phyloP scores from a whole-genome alignment of 2,113 vertebrate genomes.

The Spermophilus dauricus region DNA sequence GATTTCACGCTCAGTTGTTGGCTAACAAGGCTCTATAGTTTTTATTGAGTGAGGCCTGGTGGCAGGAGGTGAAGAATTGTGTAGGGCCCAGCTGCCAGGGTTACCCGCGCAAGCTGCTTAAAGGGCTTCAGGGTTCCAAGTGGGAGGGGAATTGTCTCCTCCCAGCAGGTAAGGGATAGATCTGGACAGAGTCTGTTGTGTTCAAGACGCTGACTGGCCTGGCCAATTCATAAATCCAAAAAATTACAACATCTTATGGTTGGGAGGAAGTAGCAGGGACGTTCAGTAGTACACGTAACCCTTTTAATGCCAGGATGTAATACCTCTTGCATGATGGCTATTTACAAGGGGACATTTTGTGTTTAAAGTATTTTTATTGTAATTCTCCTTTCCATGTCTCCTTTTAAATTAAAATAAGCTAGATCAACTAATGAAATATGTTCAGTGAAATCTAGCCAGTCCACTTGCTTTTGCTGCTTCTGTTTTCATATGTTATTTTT shows the following conservation, averaged over 20 bases:
- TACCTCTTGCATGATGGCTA: not conserved
- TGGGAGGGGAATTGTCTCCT: conserved; percentile 88
- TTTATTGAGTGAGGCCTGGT: conserved; percentile 87
- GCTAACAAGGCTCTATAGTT: conserved; percentile 89
- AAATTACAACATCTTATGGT: conserved; percentile 85
- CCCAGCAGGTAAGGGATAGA: conserved; percentile 89
- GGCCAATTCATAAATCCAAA: conserved; percentile 87
- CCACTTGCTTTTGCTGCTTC: conserved; percentile 75
- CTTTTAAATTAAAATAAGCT: conserved; percentile 55
- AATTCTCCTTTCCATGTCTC: not conserved
- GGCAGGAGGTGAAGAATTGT: conserved; percentile 85
- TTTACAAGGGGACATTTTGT: not conserved
- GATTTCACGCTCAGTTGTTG: conserved; percentile 91
- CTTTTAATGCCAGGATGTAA: conserved; percentile 66
- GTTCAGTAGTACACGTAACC: conserved; percentile 84
- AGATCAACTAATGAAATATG: not conserved
- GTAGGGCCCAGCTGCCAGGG: conserved; percentile 85
- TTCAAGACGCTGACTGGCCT: conserved; percentile 86
- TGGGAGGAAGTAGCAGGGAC: conserved; percentile 82
- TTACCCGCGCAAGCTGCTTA: conserved; percentile 87
- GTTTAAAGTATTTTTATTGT: conserved; percentile 21
- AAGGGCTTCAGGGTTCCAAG: conserved; percentile 84
- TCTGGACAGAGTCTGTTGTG: conserved; percentile 84
- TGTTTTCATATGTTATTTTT: conserved; percentile 66
- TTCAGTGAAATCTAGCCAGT: conserved; percentile 53